phyloP scores from a whole-genome alignment of 2,888 invertebrate genomes.

The Microctonus hyperodae region DNA sequence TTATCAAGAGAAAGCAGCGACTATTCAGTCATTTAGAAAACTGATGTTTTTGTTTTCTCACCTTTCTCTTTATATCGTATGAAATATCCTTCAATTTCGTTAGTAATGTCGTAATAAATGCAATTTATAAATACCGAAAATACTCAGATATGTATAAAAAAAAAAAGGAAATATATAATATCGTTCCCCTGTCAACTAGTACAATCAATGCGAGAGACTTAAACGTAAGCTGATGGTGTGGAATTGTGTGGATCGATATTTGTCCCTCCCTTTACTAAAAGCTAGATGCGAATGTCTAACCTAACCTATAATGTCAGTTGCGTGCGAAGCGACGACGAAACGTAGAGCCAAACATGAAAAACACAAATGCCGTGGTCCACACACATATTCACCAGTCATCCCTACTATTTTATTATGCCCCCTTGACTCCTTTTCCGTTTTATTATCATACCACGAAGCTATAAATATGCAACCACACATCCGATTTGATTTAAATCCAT shows the following conservation, averaged over 20 bases:
- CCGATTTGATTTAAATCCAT: neutral
- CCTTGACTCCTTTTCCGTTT: neutral
- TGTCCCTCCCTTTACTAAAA: constrained; percentile 34
- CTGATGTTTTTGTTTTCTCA: neutral
- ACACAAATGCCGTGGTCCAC: neutral
- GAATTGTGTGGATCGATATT: constrained; percentile 39
- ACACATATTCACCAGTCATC: neutral
- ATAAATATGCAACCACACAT: neutral
- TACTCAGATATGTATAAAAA: neutral
- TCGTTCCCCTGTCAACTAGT: constrained; percentile 20
- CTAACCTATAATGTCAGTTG: constrained; percentile 12
- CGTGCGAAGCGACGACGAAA: neutral
- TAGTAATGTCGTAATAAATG: neutral
- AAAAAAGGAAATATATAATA: constrained; percentile 29
- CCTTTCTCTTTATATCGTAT: neutral
- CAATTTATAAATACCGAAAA: neutral
- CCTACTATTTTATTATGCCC: neutral
- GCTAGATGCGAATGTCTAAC: constrained; percentile 2
- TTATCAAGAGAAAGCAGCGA: neutral
- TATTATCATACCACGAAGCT: neutral
- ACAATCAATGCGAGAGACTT: constrained; percentile 21
- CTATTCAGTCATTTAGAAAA: neutral
- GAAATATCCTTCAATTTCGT: neutral
- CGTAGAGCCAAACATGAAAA: neutral
- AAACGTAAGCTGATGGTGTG: constrained; percentile 23